Evolutionary conservation across 2,113 vertebrate species (phyloP).

Genomic region (Numenius arquata): DNA sequence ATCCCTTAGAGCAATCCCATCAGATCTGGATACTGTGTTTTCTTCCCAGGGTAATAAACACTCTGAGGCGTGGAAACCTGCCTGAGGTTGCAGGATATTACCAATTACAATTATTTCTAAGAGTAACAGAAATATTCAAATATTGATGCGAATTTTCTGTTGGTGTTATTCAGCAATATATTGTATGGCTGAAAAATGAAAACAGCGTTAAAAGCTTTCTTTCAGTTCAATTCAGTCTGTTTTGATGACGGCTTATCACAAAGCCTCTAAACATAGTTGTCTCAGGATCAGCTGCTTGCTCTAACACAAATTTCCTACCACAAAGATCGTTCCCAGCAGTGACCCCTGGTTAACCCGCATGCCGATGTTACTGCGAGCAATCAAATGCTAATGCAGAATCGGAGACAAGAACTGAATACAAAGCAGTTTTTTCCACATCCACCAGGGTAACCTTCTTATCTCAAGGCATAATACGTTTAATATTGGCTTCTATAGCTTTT

Average conservation of each 20-base stretch:
- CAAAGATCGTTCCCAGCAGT: neutral
- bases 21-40: neutral
- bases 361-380: neutral
- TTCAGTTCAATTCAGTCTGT: neutral
- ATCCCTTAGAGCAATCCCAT: neutral
- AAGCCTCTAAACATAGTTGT: neutral
- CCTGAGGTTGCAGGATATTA: neutral
- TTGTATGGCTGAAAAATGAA: neutral
- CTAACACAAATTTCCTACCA: neutral
- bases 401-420: neutral
- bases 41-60: neutral
- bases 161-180: neutral
- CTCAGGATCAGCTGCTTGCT: neutral
- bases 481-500: neutral
- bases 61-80: neutral
- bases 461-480: neutral
- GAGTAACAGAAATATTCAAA: neutral
- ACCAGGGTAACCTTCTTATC: neutral
- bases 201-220: neutral
- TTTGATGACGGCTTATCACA: neutral
- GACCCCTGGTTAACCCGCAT: neutral
- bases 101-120: neutral
- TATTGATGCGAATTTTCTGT: neutral
- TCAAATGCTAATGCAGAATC: neutral
- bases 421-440: neutral